Evolutionary conservation across 2,888 invertebrate genomes (phyloP), one percentile per base, ranked within the genome.

Genomic region (Euzetes globulus): DNA sequence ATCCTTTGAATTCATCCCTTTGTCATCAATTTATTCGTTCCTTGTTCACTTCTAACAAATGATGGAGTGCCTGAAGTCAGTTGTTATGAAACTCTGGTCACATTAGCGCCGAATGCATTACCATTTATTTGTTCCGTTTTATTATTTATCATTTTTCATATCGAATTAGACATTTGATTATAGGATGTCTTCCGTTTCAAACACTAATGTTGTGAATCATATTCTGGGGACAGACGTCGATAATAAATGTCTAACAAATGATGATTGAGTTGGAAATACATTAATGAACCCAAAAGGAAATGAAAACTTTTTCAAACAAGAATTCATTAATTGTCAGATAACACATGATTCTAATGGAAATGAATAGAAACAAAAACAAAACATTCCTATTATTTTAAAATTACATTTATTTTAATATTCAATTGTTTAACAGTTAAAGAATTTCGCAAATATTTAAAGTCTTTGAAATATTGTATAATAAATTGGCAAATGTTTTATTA

Each of bases 231-330:
- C 19, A 52, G 52, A 52, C 52, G 4, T 63, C 27, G 29, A 27
- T 29, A 6, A 17, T n/a, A 19, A 37, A 9, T 27, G 29, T 58
- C 27, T 58, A 58, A 15, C 29, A 58, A 58, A 58, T 65, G 65
- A 65, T 65, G 37, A 65, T 65, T 41, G 41, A 41, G 22, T 65
- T 65, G 65, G n/a, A 37, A 63, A 63, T 22, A 11, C 63, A 63
- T 65, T 65, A 37, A 65, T 29, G 29, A 19, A 11, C 19, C 1
- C 58, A 58, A 13, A 41, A 65, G 65, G 63, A 65, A 65, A 41
- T 65, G 65, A 37, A 63, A 27, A 33, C 29, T 65, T 65, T 41
- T 37, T n/a, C 2, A 2, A 41, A 41, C 41, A 41, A 41, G 41
- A 41, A 41, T 41, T 41, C 41, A 41, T 41, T 41, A 41, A 41